Conservation (phyloP, 2,113 vertebrate genomes). For the Azemiops feae region DNA sequence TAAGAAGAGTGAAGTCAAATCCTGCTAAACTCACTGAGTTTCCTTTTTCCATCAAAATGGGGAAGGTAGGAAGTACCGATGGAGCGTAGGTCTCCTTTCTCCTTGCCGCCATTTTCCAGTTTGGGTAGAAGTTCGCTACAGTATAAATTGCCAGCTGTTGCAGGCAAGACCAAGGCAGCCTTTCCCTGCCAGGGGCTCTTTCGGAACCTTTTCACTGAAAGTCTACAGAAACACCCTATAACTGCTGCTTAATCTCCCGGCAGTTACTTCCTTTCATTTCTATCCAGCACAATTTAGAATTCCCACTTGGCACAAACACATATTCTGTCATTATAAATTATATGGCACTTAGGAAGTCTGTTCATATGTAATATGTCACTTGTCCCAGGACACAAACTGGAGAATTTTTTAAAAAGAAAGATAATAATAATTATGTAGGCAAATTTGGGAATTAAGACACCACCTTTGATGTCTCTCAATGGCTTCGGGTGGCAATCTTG, state of each 20-base stretch:
- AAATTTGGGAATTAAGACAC: constrained; percentile 21
- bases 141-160: background rate
- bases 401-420: constrained; percentile 21
- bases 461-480: background rate
- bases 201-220: constrained; percentile 12
- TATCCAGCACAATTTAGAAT: background rate
- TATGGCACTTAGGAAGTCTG: constrained; percentile 15
- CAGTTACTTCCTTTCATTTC: constrained; percentile 6
- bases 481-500: background rate
- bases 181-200: too few species aligned
- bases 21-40: background rate
- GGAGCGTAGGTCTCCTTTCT: background rate
- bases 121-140: background rate
- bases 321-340: background rate
- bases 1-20: background rate
- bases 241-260: background rate
- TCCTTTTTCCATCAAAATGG: background rate
- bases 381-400: constrained; percentile 26
- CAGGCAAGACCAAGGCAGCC: background rate
- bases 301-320: background rate
- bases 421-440: background rate
- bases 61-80: background rate
- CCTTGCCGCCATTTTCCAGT: background rate
- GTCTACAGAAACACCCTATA: constrained; percentile 7
- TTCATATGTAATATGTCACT: background rate